Percentiles rank a stretch among this genome's conserved stretches.
These are phyloP conservation scores for Ommatoiulus sabulosus DNA, from an alignment of 2,888 invertebrate genomes.

Conservation along the genomic window DNA sequence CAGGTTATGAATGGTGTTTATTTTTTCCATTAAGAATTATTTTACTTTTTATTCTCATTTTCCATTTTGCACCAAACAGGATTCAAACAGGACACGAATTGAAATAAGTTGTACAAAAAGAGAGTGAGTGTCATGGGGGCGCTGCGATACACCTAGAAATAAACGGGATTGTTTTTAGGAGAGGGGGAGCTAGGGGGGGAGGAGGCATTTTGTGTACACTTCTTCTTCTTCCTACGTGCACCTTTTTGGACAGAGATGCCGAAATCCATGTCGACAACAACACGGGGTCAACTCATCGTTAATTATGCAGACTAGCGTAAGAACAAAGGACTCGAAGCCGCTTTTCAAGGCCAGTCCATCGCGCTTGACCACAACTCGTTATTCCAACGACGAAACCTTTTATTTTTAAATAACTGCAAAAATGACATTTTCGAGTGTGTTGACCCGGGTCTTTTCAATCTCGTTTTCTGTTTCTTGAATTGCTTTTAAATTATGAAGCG, in stretches of 20 bases:
- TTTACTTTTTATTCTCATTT: too few relatives aligned
- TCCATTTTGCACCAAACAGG: too few relatives aligned
- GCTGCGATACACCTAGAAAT: too few relatives aligned
- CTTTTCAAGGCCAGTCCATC: not conserved
- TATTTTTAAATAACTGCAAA: not conserved
- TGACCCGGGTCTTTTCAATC: conserved; percentile 26
- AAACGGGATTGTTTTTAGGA: too few relatives aligned
- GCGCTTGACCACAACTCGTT: not conserved
- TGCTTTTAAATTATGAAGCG: not conserved
- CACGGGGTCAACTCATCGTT: not conserved
- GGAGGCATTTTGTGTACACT: too few relatives aligned
- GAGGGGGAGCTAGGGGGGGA: too few relatives aligned
- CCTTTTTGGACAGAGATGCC: not conserved
- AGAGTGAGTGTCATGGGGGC: not conserved
- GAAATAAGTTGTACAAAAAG: not conserved
- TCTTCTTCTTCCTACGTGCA: not conserved
- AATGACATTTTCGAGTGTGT: conserved; percentile 5
- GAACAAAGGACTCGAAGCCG: not conserved
- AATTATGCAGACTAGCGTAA: not conserved
- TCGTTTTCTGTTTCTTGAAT: not conserved
- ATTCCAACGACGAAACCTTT: not conserved
- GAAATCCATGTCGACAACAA: not conserved
- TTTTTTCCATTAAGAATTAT: too few relatives aligned
- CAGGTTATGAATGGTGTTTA: too few relatives aligned
- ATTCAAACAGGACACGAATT: not conserved